A percentile compares a stretch with the other conserved stretches of the same genome.
These are phyloP conservation scores for Cerastis leucographa DNA, from an alignment of 2,888 invertebrate genomes.

Conservation along the genomic window DNA sequence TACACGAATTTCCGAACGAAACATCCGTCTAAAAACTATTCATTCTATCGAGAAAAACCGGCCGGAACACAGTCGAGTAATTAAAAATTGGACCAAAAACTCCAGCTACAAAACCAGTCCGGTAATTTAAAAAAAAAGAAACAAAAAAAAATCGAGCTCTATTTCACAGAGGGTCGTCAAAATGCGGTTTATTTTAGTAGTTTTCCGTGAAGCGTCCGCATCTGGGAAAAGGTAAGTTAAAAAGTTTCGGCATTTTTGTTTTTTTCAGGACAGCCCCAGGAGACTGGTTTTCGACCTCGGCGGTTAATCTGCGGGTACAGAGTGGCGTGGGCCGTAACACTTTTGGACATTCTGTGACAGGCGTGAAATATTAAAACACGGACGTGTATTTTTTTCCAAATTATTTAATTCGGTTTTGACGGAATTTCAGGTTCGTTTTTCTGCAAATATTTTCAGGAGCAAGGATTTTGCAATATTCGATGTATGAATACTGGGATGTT, in stretches of 20 bases:
- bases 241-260: slow-evolving; percentile 53
- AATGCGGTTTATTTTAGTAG: slow-evolving; percentile 75
- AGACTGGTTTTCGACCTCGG: slow-evolving; percentile 59
- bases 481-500: neutral
- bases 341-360: slow-evolving; percentile 64
- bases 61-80: slow-evolving; percentile 39
- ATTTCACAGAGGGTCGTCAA: slow-evolving; percentile 71
- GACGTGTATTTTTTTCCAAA: slow-evolving; percentile 54
- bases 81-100: slow-evolving; percentile 58
- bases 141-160: slow-evolving; percentile 59
- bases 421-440: slow-evolving; percentile 20
- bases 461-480: neutral
- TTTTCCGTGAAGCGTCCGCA: slow-evolving; percentile 67
- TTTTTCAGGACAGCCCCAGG: slow-evolving; percentile 60
- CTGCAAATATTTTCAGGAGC: slow-evolving; percentile 8
- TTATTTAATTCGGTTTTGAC: slow-evolving; percentile 41
- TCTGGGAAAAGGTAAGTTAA: slow-evolving; percentile 62
- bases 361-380: slow-evolving; percentile 67
- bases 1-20: slow-evolving; percentile 7
- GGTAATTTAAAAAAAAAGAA: slow-evolving; percentile 66
- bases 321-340: slow-evolving; percentile 60
- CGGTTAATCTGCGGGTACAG: slow-evolving; percentile 70
- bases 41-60: slow-evolving; percentile 42
- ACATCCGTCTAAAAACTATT: slow-evolving; percentile 43
- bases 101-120: slow-evolving; percentile 59